Base-by-base conservation (phyloP, 2,113 vertebrate genomes). In the Macrotis lagotis region DNA sequence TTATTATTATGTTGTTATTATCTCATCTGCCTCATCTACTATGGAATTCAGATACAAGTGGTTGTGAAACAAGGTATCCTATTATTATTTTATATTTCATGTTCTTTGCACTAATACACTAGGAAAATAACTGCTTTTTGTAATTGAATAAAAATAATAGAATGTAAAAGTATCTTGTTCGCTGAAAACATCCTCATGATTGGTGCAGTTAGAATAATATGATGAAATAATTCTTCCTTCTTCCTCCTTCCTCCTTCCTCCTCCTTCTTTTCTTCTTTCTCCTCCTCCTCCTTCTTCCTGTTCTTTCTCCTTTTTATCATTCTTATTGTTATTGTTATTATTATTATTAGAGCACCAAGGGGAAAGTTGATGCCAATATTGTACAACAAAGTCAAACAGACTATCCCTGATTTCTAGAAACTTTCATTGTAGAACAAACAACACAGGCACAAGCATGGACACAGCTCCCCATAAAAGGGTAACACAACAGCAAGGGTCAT, bases 331-430 rank as follows among this genome's bases (percentile, higher is more conserved):
- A 6, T 52, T 52, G 24, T 19, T 51, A 25, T 59, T 94, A 90
- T 90, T 95, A 49, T 89, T 47, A 92, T 83, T 47, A 91, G 49
- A 47, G 12, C 92, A 95, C 91, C 22, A 66, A 66, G 47, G 88
- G n/a, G 89, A 48, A 59, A 51, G 91, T 25, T 89, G 66, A 28
- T 55, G 37, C 52, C 89, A 50, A 88, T 92, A 88, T 48, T 50
- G 48, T 4, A 83, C 50, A 89, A 92, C 25, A 89, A 90, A 96
- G 74, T 88, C 55, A 74, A 47, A 48, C 28, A 51, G n/a, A 48
- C 55, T 28, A 1, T 91, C 89, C 31, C 93, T 93, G 9, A 93
- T 74, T 83, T 89, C 51, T 83, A 88, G 88, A 88, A 55, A 93
- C 90, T 51, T 83, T 59, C 59, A 2, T 2, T 93, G 92, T 51